Conservation (phyloP, 2,888 invertebrate species). For the Pharmacophagus antenor region DNA sequence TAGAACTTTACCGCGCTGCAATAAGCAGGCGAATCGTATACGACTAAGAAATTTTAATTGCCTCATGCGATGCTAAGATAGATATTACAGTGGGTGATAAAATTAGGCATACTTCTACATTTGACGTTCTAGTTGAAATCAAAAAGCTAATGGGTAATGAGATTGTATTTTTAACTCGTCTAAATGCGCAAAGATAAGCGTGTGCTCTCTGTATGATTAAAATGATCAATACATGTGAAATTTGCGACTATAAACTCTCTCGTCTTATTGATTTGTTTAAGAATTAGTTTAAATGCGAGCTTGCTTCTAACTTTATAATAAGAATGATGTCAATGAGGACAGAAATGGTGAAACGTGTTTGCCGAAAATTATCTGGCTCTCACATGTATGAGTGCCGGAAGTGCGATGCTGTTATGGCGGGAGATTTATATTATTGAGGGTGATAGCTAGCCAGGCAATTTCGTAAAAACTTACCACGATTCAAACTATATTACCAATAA, state of each 20-base stretch:
- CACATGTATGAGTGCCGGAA: too few species aligned
- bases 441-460: too few species aligned
- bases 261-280: too few species aligned
- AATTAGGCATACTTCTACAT: neutral
- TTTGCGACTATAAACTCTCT: neutral
- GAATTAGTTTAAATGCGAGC: too few species aligned
- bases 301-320: too few species aligned
- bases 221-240: neutral
- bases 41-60: conserved; percentile 19
- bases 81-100: conserved; percentile 7
- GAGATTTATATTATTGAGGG: too few species aligned
- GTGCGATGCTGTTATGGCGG: too few species aligned
- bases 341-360: too few species aligned
- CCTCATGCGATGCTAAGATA: conserved; percentile 3
- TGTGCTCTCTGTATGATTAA: neutral
- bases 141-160: neutral
- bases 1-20: conserved; percentile 20
- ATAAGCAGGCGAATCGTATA: conserved; percentile 19
- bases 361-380: too few species aligned
- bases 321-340: too few species aligned
- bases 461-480: too few species aligned
- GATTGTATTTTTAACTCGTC: neutral
- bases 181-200: neutral
- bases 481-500: too few species aligned
- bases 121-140: neutral